Evolutionary conservation across 2,797 vertebrate genomes (phyloP).

Genomic region (Microctenopoma steveboyesi): DNA sequence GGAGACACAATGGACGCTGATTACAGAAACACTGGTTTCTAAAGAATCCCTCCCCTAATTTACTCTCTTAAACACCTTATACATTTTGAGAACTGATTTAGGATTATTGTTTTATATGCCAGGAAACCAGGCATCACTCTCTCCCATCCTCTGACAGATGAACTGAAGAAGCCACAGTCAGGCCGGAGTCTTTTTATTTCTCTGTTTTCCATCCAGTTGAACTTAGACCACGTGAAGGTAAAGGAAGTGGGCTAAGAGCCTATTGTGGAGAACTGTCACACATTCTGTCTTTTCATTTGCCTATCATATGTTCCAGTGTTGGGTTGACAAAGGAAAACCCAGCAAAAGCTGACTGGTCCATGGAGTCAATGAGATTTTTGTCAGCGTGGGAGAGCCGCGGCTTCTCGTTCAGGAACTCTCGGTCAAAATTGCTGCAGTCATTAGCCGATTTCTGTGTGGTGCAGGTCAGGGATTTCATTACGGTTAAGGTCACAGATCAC

Average conservation of each 20-base stretch:
- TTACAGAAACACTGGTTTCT: slow-evolving; percentile 58
- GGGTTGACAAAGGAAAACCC: slow-evolving; percentile 97
- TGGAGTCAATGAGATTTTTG: slow-evolving; percentile 96
- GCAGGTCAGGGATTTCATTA: slow-evolving; percentile 43
- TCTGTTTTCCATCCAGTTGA: slow-evolving; percentile 32
- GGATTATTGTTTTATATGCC: slow-evolving; percentile 19
- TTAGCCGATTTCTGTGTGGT: slow-evolving; percentile 88
- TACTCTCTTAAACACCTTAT: slow-evolving; percentile 36
- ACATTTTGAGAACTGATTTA: slow-evolving; percentile 26
- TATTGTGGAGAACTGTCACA: slow-evolving; percentile 6
- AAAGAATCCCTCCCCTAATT: slow-evolving; percentile 50
- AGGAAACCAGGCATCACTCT: slow-evolving; percentile 22
- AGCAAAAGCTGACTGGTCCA: slow-evolving; percentile 91
- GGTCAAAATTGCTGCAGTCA: slow-evolving; percentile 97
- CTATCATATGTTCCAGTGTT: slow-evolving; percentile 88
- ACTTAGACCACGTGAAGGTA: slow-evolving; percentile 22
- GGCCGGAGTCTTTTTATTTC: slow-evolving; percentile 13
- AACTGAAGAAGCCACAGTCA: slow-evolving; percentile 21
- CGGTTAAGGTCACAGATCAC: slow-evolving; percentile 5
- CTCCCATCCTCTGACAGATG: slow-evolving; percentile 20
- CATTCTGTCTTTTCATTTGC: slow-evolving; percentile 76
- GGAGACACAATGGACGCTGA: slow-evolving; percentile 44
- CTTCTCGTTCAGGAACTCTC: slow-evolving; percentile 96
- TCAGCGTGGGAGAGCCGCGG: slow-evolving; percentile 90
- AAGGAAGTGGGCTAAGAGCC: slow-evolving; percentile 17